A percentile compares a stretch with the other conserved stretches of the same genome.
phyloP scores from a whole-genome alignment of 2,797 vertebrate species.

The Amniataba percoides region DNA sequence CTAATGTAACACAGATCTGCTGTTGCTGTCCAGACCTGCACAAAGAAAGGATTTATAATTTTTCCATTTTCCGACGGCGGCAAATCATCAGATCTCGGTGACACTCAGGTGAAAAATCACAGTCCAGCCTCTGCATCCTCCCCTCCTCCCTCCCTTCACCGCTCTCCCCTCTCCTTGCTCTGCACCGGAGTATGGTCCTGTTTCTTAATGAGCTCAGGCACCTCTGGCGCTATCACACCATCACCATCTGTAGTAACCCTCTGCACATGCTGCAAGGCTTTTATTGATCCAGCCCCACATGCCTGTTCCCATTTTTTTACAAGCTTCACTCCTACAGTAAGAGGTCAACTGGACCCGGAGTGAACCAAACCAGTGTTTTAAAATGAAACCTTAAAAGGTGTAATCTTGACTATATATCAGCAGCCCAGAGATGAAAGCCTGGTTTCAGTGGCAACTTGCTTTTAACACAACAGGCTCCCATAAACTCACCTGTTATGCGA shows the following conservation, averaged over 20 bases:
- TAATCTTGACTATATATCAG: no score
- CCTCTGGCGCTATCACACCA: conserved; percentile 71
- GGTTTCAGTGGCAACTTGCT: no score
- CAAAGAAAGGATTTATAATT: conserved; percentile 28
- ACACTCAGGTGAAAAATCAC: conserved; percentile 59
- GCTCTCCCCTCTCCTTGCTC: conserved; percentile 55
- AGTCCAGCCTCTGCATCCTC: conserved; percentile 44
- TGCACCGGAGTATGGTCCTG: conserved; percentile 85
- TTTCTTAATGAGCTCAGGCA: conserved; percentile 85
- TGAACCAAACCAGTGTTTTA: conserved; percentile 3
- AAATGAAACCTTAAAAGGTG: background rate
- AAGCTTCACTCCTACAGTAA: background rate
- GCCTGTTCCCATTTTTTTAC: conserved; percentile 19
- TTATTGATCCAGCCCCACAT: conserved; percentile 57
- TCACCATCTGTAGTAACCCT: conserved; percentile 72
- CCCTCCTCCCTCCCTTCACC: background rate
- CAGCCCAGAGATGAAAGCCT: no score
- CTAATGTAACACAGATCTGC: conserved; percentile 10
- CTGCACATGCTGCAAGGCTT: conserved; percentile 60
- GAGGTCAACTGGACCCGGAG: background rate
- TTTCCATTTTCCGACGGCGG: background rate
- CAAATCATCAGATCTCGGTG: conserved; percentile 37
- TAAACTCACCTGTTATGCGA: no score
- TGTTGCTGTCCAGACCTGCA: conserved; percentile 8
- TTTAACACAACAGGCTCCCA: no score